Percentiles rank a stretch among this genome's conserved stretches.
These are phyloP conservation scores for Cinclus mexicanus DNA, from an alignment of 2,113 vertebrate genomes.

Conservation along the genomic window DNA sequence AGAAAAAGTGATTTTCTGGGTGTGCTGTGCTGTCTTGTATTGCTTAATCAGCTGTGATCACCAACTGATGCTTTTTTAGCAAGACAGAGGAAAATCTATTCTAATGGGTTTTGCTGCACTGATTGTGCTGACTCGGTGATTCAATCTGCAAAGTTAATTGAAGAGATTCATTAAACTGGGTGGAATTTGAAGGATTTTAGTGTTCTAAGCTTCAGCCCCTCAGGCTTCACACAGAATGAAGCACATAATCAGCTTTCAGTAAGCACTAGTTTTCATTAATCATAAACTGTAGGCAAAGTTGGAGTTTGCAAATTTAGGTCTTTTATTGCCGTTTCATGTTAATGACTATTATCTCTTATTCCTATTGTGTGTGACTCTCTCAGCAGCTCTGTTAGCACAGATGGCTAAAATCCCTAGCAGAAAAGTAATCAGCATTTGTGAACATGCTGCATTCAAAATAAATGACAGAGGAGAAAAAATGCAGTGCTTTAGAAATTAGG, in stretches of 20 bases:
- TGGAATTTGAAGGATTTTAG: conserved; percentile 63
- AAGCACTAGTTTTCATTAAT: conserved; percentile 70
- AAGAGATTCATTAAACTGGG: conserved; percentile 57
- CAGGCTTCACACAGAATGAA: conserved; percentile 59
- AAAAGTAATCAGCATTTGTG: conserved; percentile 62
- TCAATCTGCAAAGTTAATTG: conserved; percentile 59
- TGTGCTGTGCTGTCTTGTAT: background rate
- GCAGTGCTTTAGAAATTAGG: conserved; percentile 35
- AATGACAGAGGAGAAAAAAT: conserved; percentile 37
- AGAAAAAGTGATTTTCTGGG: background rate
- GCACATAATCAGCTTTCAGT: conserved; percentile 70
- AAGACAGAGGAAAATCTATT: conserved; percentile 24
- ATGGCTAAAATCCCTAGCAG: conserved; percentile 64
- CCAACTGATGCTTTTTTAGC: background rate
- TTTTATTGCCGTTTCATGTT: conserved; percentile 69
- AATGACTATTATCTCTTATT: conserved; percentile 62
- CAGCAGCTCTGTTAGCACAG: conserved; percentile 57
- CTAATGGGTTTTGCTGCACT: conserved; percentile 28
- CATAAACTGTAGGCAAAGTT: conserved; percentile 69
- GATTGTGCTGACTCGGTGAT: conserved; percentile 66
- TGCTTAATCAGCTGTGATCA: background rate
- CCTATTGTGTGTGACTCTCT: conserved; percentile 51
- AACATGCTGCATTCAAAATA: conserved; percentile 56
- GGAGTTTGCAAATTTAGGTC: conserved; percentile 64
- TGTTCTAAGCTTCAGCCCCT: conserved; percentile 50